phyloP scores from a whole-genome alignment of 2,113 vertebrate species.

The Chionis minor region DNA sequence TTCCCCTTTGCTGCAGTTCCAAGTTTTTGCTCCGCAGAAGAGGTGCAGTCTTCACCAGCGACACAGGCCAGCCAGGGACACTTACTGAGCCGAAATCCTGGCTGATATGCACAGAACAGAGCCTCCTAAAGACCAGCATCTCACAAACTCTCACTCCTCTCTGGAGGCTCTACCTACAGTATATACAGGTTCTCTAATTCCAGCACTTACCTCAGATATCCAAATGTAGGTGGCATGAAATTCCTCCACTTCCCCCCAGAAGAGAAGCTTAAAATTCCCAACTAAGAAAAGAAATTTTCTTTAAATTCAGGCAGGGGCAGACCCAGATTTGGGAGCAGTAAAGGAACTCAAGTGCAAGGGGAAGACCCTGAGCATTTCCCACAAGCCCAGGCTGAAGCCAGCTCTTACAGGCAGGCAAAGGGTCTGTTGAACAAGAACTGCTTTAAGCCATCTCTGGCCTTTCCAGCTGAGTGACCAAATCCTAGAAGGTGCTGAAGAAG shows the following conservation, averaged over 20 bases:
- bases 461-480: neutral
- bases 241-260: neutral
- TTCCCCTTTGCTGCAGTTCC: neutral
- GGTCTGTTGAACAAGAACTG: neutral
- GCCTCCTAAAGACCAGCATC: neutral
- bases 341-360: neutral
- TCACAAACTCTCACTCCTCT: neutral
- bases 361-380: neutral
- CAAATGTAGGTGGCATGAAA: neutral
- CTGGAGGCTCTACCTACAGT: neutral
- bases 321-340: neutral
- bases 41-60: neutral
- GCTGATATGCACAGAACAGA: neutral
- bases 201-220: neutral
- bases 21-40: neutral
- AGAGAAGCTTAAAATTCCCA: neutral
- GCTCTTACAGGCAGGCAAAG: neutral
- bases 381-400: neutral
- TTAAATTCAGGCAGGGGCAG: neutral
- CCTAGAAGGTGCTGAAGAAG: neutral
- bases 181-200: neutral
- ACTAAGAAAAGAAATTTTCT: neutral
- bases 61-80: neutral
- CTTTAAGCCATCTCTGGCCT: neutral
- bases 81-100: neutral